Percentiles rank a stretch among this genome's conserved stretches.
Evolutionary conservation across 1,140 invertebrate genomes (phyloP).

Genomic region (Drosophila chauvacae): DNA sequence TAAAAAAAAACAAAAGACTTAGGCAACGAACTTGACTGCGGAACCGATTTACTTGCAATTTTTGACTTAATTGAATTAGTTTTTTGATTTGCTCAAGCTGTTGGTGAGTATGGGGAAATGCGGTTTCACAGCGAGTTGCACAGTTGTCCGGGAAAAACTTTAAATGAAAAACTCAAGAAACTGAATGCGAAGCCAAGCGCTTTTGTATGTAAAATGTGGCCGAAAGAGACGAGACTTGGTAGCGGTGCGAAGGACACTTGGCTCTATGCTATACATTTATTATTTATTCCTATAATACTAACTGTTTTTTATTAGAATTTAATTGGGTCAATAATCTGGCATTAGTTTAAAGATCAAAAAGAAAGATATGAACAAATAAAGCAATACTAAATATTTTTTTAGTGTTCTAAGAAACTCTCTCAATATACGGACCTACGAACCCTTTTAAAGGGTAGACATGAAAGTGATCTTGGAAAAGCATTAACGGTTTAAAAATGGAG

Average conservation of each 20-base stretch:
- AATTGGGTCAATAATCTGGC: not conserved
- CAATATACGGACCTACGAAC: too few species aligned
- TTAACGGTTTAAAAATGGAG: not conserved
- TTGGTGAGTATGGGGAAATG: conserved; percentile 14
- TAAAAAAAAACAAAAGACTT: conserved; percentile 70
- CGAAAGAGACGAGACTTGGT: not conserved
- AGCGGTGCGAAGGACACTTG: not conserved
- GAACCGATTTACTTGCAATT: conserved; percentile 3
- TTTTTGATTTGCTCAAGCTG: conserved; percentile 9
- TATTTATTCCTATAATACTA: not conserved
- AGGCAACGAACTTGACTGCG: conserved; percentile 73
- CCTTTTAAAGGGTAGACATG: too few species aligned
- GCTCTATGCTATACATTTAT: not conserved
- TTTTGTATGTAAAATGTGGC: not conserved
- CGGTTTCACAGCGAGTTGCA: conserved; percentile 10
- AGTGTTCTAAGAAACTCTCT: too few species aligned
- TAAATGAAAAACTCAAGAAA: not conserved
- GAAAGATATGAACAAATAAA: not conserved
- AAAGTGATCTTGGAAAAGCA: too few species aligned
- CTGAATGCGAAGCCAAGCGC: not conserved
- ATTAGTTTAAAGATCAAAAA: not conserved
- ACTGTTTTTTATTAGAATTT: too few species aligned
- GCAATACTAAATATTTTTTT: too few species aligned
- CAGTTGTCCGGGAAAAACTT: not conserved
- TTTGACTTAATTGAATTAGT: conserved; percentile 17